Conservation (phyloP, 1,140 invertebrate species). For the Eurosta solidaginis region DNA sequence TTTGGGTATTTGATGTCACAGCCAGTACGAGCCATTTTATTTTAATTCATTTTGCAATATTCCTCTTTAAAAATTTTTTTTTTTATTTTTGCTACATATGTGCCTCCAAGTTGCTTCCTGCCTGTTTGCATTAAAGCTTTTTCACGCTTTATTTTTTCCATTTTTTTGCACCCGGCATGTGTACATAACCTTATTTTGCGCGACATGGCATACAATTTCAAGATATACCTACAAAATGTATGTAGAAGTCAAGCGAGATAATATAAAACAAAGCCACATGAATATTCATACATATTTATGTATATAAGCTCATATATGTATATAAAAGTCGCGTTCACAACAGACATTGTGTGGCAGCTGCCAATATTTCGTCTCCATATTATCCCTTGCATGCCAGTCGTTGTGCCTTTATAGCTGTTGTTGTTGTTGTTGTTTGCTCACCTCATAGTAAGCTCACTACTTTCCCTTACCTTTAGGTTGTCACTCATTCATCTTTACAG, state of each 20-base stretch:
- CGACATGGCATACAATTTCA: slow-evolving; percentile 1
- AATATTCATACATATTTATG: background rate
- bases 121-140: background rate
- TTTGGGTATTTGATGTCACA: background rate
- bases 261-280: background rate
- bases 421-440: background rate
- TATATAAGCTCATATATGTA: background rate
- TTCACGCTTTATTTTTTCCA: background rate
- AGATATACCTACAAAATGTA: background rate
- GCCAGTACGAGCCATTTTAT: background rate
- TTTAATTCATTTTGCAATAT: background rate
- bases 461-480: background rate
- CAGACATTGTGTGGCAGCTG: slow-evolving; percentile 17
- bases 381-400: slow-evolving; percentile 14
- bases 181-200: slow-evolving; percentile 22
- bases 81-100: background rate
- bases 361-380: slow-evolving; percentile 25
- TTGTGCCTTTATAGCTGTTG: background rate
- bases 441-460: background rate
- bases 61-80: background rate
- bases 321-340: background rate
- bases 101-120: slow-evolving; percentile 7
- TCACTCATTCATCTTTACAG: background rate
- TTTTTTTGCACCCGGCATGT: background rate
- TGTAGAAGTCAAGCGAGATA: background rate